Evolutionary conservation across 23 tunicate species (phyloP).

Genomic region (Phallusia fumigata): DNA sequence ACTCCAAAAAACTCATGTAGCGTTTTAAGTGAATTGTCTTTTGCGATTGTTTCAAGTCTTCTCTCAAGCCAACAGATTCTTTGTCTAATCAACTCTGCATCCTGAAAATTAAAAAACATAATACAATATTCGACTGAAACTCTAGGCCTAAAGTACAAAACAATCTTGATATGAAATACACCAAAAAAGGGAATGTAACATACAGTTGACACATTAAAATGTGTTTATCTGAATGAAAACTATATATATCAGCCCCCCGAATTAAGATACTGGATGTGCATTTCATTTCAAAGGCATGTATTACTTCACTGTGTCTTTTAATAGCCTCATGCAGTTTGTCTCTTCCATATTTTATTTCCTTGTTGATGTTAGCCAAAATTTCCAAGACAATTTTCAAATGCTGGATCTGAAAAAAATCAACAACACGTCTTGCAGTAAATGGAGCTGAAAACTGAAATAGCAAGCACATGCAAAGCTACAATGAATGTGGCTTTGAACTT

Average conservation of each 20-base stretch:
- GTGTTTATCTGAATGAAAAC: no score
- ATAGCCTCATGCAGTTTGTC: conserved; percentile 38
- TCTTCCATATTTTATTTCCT: conserved; percentile 57
- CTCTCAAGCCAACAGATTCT: conserved; percentile 65
- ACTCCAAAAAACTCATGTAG: conserved; percentile 38
- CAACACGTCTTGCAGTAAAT: no score
- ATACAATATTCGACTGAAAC: no score
- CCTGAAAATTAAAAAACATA: conserved; percentile 19
- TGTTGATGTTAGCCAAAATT: conserved; percentile 43
- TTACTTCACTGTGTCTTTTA: conserved; percentile 31
- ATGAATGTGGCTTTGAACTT: no score
- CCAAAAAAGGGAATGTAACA: neutral
- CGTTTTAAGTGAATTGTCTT: conserved; percentile 21
- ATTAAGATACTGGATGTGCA: no score
- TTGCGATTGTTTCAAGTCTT: conserved; percentile 42
- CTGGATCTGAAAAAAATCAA: conserved; percentile 32
- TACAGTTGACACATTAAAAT: no score
- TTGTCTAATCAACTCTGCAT: conserved; percentile 41
- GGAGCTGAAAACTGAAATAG: no score
- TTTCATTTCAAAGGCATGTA: no score
- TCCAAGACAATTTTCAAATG: conserved; percentile 57
- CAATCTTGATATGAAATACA: no score
- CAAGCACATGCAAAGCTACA: no score
- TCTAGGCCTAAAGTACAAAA: neutral
- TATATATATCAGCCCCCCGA: no score